Conservation (phyloP, 2,888 invertebrate species). For the Drosophila prolongata region DNA sequence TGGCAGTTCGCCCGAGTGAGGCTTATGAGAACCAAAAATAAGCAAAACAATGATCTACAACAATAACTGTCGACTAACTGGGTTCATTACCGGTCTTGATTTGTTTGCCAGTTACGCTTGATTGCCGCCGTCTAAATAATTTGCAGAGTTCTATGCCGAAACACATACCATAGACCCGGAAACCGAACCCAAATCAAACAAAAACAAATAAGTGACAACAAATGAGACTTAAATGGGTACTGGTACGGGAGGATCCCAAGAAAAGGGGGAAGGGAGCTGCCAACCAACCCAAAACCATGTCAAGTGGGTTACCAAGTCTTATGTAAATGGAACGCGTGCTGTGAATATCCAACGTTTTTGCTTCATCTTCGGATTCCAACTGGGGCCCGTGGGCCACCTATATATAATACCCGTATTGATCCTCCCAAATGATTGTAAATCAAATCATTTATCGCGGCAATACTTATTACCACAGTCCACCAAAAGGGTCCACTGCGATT, state of each 20-base stretch:
- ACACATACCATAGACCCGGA: slow-evolving; percentile 5
- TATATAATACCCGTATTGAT: not conserved
- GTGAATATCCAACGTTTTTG: slow-evolving; percentile 49
- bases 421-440: slow-evolving; percentile 34
- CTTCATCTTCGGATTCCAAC: slow-evolving; percentile 9
- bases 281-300: slow-evolving; percentile 53
- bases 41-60: slow-evolving; percentile 43
- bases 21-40: slow-evolving; percentile 51
- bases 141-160: slow-evolving; percentile 60
- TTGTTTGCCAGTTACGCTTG: slow-evolving; percentile 66
- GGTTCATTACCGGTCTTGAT: slow-evolving; percentile 53
- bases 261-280: slow-evolving; percentile 7
- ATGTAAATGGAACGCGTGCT: slow-evolving; percentile 71
- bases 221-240: not conserved
- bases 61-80: slow-evolving; percentile 33
- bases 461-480: slow-evolving; percentile 13
- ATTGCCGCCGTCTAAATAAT: slow-evolving; percentile 68
- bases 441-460: slow-evolving; percentile 46
- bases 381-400: not conserved
- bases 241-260: not conserved
- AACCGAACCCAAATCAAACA: not conserved
- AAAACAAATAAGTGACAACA: slow-evolving; percentile 31
- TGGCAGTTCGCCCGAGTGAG: slow-evolving; percentile 21
- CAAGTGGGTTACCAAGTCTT: slow-evolving; percentile 63
- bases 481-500: slow-evolving; percentile 27